Conservation (phyloP, 1,140 invertebrate species). For the Sesamia nonagrioides region DNA sequence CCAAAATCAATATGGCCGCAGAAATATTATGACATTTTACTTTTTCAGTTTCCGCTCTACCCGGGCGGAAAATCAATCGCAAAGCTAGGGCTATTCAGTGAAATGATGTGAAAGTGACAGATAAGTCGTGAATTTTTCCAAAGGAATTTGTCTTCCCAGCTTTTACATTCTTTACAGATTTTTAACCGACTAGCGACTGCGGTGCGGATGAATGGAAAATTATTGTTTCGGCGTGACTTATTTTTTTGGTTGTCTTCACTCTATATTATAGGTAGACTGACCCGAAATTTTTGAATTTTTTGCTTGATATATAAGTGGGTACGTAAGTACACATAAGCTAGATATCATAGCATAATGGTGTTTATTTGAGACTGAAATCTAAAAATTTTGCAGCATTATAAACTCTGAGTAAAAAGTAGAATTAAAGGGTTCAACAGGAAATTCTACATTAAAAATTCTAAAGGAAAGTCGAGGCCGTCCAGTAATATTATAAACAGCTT, state of each 20-base stretch:
- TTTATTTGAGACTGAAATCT: background rate
- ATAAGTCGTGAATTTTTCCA: conserved; percentile 52
- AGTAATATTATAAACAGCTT: conserved; percentile 8
- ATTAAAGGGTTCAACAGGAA: background rate
- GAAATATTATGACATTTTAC: conserved; percentile 42
- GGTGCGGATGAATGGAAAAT: conserved; percentile 21
- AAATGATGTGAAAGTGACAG: conserved; percentile 62
- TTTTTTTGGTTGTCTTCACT: no score
- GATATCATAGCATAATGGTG: no score
- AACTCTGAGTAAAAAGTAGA: background rate
- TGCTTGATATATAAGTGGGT: no score
- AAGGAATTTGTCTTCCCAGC: conserved; percentile 46
- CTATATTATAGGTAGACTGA: no score
- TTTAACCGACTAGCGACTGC: conserved; percentile 21
- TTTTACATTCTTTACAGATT: conserved; percentile 33
- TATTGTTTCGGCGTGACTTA: conserved; percentile 4
- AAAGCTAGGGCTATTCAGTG: conserved; percentile 49
- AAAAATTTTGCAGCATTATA: background rate
- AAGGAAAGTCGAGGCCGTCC: background rate
- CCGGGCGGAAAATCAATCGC: conserved; percentile 53
- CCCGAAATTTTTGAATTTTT: no score
- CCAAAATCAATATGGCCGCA: conserved; percentile 1
- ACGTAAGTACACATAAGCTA: no score
- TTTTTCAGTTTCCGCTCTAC: conserved; percentile 48
- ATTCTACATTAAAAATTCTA: background rate